Base-by-base conservation (phyloP, 92 coral and sea anemone genomes). In the Palythoa grandiflora region DNA sequence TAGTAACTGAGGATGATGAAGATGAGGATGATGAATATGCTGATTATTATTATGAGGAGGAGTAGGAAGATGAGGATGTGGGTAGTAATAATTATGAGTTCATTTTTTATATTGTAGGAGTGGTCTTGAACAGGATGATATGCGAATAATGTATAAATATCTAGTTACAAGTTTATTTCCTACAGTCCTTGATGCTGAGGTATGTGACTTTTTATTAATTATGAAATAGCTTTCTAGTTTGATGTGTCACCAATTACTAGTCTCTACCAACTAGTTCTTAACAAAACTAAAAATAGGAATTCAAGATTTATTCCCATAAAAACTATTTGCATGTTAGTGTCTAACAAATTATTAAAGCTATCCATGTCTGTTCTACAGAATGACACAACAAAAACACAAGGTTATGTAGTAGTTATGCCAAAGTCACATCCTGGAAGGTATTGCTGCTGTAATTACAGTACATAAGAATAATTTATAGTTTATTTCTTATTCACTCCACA, bases 51-150 rank as follows among this genome's bases (percentile, higher is more conserved):
- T 2, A 55, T 11, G 61, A 55, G 9, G 59, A 40, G 84, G 8
- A n/a, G n/a, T 14, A n/a, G 15, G 21, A 39, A 51, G 19, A 48
- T 72, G 44, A 51, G 6, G 55, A 51, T 51, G 55, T 0, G 6
- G 55, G 55, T 51, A 11, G 11, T 51, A 6, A 11, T 51, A 11
- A 51, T 51, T 6, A 55, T 11, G 3, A 9, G 12, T 1, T 55
- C 14, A 55, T 55, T 48, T 84, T 79, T 50, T 17, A 28, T 70
- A 39, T 40, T 68, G 10, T 48, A 97, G 99, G 99, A 97, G 99
- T 91, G 99, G 99, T 65, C 93, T 97, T 48, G 99, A 94, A 71
- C 99, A 95, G 84, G 99, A 96, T 28, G 99, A 97, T 60, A 97
- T 95, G 99, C 88, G 98, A 47, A 91, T 94, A 5, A 81, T 97